Percentiles rank a stretch among this genome's conserved stretches.
Evolutionary conservation across 2,888 invertebrate species (phyloP).

Genomic region (Apodemia mormo): DNA sequence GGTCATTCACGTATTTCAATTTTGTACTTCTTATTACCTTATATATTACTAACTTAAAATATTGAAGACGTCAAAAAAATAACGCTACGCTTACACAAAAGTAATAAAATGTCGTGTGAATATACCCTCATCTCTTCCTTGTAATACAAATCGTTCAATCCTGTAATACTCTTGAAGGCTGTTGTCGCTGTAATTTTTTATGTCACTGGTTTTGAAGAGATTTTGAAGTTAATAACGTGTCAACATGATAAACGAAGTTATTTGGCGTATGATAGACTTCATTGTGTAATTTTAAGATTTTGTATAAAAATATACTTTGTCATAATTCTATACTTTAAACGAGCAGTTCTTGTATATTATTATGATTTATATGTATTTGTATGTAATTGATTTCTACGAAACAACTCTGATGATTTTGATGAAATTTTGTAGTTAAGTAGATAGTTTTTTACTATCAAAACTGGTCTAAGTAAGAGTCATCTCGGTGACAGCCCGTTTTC

Average conservation of each 20-base stretch:
- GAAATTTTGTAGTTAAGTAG: no score
- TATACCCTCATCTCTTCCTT: neutral
- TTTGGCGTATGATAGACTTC: neutral
- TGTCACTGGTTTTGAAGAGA: constrained; percentile 20
- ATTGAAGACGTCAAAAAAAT: neutral
- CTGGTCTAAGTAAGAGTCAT: no score
- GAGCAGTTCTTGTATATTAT: no score
- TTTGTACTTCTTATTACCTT: no score
- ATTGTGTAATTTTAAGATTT: neutral
- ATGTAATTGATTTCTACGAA: no score
- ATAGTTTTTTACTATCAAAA: no score
- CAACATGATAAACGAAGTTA: constrained; percentile 16
- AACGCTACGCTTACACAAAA: neutral
- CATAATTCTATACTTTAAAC: no score
- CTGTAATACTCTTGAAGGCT: constrained; percentile 2
- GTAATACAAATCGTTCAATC: constrained; percentile 13
- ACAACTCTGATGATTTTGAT: no score
- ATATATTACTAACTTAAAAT: neutral
- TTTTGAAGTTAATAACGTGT: constrained; percentile 23
- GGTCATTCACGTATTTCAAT: no score
- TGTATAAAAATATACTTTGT: neutral
- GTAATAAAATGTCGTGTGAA: neutral
- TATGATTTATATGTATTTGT: no score
- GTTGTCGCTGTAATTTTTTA: constrained; percentile 21
- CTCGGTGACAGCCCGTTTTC: no score